phyloP scores from a whole-genome alignment of 1,140 invertebrate genomes.

The Acromyrmex heyeri region DNA sequence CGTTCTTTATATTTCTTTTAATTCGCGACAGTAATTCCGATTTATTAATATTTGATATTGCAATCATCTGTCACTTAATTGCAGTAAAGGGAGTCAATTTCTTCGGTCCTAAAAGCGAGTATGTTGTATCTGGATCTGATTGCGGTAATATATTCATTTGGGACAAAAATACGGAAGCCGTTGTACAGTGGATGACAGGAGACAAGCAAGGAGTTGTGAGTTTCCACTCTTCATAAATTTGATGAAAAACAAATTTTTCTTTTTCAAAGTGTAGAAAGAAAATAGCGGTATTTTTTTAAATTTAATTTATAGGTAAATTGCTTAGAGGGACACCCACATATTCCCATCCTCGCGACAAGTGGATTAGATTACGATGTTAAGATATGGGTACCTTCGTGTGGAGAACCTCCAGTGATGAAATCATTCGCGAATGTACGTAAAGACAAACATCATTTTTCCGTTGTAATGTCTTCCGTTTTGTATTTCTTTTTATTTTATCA shows the following conservation, averaged over 20 bases:
- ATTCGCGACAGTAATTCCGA: background rate
- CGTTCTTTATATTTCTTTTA: background rate
- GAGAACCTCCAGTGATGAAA: constrained; percentile 87
- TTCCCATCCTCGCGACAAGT: constrained; percentile 96
- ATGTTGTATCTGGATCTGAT: constrained; percentile 97
- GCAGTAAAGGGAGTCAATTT: constrained; percentile 97
- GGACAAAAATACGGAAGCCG: constrained; percentile 95
- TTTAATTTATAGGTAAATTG: constrained; percentile 92
- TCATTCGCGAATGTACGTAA: constrained; percentile 86
- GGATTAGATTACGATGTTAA: constrained; percentile 97
- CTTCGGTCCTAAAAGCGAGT: constrained; percentile 96
- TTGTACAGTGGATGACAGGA: constrained; percentile 95
- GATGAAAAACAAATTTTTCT: constrained; percentile 33
- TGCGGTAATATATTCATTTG: constrained; percentile 98
- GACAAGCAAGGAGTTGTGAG: constrained; percentile 95
- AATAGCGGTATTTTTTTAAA: constrained; percentile 4
- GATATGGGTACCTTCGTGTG: constrained; percentile 94
- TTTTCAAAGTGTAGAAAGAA: background rate
- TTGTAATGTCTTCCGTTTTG: constrained; percentile 46
- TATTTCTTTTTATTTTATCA: constrained; percentile 5
- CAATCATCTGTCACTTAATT: constrained; percentile 57
- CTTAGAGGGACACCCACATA: constrained; percentile 95
- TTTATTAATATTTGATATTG: constrained; percentile 10
- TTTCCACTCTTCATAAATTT: constrained; percentile 64
- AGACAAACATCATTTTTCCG: constrained; percentile 26